Conservation (phyloP, 2,113 vertebrate species). For the Hippopotamus amphibius region DNA sequence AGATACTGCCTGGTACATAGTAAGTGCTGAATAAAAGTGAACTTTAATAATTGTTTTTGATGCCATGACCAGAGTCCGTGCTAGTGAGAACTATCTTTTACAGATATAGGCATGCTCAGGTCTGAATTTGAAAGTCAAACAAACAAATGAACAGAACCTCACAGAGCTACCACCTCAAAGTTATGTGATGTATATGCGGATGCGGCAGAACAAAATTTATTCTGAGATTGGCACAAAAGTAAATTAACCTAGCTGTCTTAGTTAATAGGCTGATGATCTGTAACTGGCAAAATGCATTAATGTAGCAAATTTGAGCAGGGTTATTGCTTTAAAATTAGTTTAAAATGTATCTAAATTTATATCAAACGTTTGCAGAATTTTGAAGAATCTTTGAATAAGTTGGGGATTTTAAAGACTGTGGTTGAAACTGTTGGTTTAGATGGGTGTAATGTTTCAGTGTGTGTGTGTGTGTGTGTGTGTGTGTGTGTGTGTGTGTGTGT, state of each 20-base stretch:
- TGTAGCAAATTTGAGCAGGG: not conserved
- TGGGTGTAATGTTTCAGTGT: not conserved
- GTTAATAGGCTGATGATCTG: not conserved
- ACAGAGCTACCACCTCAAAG: not conserved
- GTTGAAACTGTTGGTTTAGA: not conserved
- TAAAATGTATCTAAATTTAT: not conserved
- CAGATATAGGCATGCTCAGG: not conserved
- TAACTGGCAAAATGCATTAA: not conserved
- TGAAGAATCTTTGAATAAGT: constrained; percentile 18
- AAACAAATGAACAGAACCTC: not conserved
- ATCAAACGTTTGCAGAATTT: not conserved
- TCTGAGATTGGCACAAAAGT: not conserved
- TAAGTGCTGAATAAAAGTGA: not conserved
- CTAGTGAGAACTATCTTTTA: not conserved
- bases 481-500: not conserved
- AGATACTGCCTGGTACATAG: not conserved
- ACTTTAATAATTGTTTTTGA: not conserved
- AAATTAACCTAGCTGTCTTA: not conserved
- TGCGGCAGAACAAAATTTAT: not conserved
- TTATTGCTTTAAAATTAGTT: not conserved
- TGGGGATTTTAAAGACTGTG: not conserved
- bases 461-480: not conserved
- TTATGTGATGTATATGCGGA: not conserved
- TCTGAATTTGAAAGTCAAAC: not conserved
- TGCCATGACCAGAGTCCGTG: not conserved